Evolutionary conservation across 2,113 vertebrate species (phyloP).

Genomic region (Sula dactylatra): DNA sequence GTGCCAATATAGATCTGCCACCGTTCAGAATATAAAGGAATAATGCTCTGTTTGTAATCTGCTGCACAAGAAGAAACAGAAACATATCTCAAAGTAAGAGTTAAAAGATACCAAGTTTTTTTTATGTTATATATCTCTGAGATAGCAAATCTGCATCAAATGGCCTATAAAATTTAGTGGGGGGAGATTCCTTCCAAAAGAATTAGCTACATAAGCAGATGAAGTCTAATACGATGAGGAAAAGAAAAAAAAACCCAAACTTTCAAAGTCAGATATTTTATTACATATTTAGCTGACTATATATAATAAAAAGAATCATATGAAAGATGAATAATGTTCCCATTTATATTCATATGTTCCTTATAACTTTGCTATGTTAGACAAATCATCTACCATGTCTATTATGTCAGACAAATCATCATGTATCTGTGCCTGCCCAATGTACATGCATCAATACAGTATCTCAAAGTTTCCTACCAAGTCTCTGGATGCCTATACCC

Average conservation of each 20-base stretch:
- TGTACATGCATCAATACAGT: accelerated
- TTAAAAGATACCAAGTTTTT: neutral
- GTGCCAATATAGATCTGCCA: neutral
- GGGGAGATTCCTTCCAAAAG: neutral
- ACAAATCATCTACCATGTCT: neutral
- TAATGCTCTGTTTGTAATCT: neutral
- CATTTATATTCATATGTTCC: neutral
- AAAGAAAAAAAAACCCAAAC: neutral
- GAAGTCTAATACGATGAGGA: neutral
- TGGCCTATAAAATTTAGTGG: neutral
- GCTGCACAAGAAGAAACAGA: neutral
- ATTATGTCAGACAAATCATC: neutral
- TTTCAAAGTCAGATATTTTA: neutral
- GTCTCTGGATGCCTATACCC: neutral
- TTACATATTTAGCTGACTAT: neutral
- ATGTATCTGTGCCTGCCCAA: neutral
- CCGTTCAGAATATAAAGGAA: neutral
- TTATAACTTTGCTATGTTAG: neutral
- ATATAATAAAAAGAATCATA: neutral
- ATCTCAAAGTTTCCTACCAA: neutral
- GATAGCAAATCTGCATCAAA: neutral
- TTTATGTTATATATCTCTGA: neutral
- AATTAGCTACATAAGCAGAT: neutral
- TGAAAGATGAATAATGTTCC: neutral
- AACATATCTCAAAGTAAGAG: neutral